These are phyloP conservation scores for Scaptomyza polygonia DNA, from an alignment of 2,888 invertebrate genomes.

Conservation along the genomic window DNA sequence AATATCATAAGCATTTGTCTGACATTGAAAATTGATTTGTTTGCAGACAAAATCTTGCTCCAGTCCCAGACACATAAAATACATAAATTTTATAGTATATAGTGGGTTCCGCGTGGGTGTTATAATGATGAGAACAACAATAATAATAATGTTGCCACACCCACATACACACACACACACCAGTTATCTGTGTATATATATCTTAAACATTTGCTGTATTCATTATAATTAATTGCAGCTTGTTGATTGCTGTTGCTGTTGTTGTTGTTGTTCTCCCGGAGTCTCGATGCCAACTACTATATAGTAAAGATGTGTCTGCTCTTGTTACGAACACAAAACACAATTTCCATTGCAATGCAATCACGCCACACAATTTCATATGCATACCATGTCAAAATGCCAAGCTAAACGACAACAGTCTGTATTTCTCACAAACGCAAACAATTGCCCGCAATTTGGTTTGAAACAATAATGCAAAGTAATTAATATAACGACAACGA, in stretches of 20 bases:
- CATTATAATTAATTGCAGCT: constrained; percentile 65
- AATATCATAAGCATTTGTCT: constrained; percentile 3
- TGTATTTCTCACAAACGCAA: constrained; percentile 31
- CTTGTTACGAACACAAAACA: constrained; percentile 5
- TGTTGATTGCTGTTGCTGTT: constrained; percentile 21
- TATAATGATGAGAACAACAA: constrained; percentile 12
- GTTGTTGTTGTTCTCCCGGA: constrained; percentile 6
- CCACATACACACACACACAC: constrained; percentile 52
- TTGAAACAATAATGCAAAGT: constrained; percentile 78
- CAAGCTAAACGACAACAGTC: constrained; percentile 42
- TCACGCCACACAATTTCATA: constrained; percentile 52
- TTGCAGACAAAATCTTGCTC: constrained; percentile 22
- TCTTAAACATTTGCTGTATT: constrained; percentile 41
- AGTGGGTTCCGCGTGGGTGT: constrained; percentile 42
- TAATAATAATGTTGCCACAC: constrained; percentile 44
- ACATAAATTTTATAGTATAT: constrained; percentile 40
- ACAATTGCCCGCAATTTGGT: constrained; percentile 64
- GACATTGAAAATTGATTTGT: constrained; percentile 32
- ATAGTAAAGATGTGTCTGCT: constrained; percentile 21
- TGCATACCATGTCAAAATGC: constrained; percentile 49
- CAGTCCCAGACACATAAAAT: constrained; percentile 34
- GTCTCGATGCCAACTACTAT: constrained; percentile 9
- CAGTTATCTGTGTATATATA: constrained; percentile 44
- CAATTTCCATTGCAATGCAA: constrained; percentile 40
- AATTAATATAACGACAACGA: constrained; percentile 68